Evolutionary conservation across 1,140 invertebrate genomes (phyloP).

Genomic region (Mactra quadrangularis): DNA sequence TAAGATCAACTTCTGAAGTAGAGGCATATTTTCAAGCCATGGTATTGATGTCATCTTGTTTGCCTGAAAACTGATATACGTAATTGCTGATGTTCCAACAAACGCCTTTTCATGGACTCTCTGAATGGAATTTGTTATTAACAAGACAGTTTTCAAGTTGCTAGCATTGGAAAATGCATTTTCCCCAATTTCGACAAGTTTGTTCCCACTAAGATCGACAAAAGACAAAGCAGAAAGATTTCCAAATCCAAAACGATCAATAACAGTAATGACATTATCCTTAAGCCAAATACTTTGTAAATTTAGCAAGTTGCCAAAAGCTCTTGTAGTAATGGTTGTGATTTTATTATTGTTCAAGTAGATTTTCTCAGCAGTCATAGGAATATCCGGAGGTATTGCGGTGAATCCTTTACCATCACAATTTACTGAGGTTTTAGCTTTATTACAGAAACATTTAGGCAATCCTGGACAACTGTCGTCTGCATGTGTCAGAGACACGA

Average conservation of each 20-base stretch:
- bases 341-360: constrained; percentile 70
- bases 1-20: constrained; percentile 63
- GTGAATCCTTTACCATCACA: constrained; percentile 69
- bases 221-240: constrained; percentile 37
- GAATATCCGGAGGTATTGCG: constrained; percentile 62
- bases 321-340: constrained; percentile 5
- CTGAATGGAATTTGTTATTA: constrained; percentile 66
- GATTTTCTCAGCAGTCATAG: constrained; percentile 64
- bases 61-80: constrained; percentile 59
- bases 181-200: constrained; percentile 49
- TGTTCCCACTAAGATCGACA: constrained; percentile 63
- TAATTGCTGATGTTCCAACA: constrained; percentile 49
- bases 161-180: constrained; percentile 59
- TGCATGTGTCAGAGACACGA: too few species aligned
- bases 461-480: constrained; percentile 63
- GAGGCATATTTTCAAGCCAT: constrained; percentile 46
- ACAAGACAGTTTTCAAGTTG: constrained; percentile 43
- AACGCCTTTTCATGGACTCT: constrained; percentile 64
- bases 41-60: constrained; percentile 67
- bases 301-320: constrained; percentile 56
- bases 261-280: constrained; percentile 56
- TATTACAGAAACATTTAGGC: constrained; percentile 68
- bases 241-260: constrained; percentile 58
- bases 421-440: constrained; percentile 66
- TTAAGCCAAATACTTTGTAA: constrained; percentile 63